Evolutionary conservation across 2,113 vertebrate genomes (phyloP), one percentile per base, ranked within the genome.

Genomic region (Halcyon senegalensis): DNA sequence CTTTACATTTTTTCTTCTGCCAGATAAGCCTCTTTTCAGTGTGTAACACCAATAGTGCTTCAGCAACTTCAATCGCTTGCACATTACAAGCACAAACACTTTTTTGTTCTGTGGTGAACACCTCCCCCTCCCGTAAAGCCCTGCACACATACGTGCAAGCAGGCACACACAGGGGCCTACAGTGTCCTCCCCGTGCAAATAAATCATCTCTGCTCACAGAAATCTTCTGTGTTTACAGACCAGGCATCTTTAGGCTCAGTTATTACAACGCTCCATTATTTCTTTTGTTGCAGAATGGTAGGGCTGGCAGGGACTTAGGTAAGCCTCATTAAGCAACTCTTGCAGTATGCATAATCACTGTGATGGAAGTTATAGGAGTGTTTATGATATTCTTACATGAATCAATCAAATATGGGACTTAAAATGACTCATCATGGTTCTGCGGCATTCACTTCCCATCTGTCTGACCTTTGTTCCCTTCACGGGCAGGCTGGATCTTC

Each of bases 241-340:
- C 30, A 90, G 83, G 62, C 68, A 72, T 84, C 76, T 94, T 95
- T 81, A 92, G 86, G 43, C 48, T 94, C 79, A 33, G 86, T 91
- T 96, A 79, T 90, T 96, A 68, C 92, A 92, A 75, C 0, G 46
- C 73, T 93, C 88, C 92, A 90, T 87, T 96, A 93, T 96, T 96
- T 87, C 95, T 82, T 90, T 87, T 90, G 86, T 94, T 94, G 48
- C 76, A 81, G 88, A 94, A 81, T 78, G 64, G 74, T 91, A 79
- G 84, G 84, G 93, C 72, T 97, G 94, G 87, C 91, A 96, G 84
- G 59, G 66, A 84, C 90, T 95, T 92, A 90, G 90, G 95, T 92
- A 94, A 94, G 94, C 69, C 86, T 95, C 94, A 96, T 96, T 96
- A 96, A 94, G 95, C 90, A 96, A 83, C 92, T 84, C 89, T 91